A percentile compares a stretch with the other conserved stretches of the same genome.
Conservation (phyloP, 2,888 invertebrate genomes). For the Drosophila differens region DNA sequence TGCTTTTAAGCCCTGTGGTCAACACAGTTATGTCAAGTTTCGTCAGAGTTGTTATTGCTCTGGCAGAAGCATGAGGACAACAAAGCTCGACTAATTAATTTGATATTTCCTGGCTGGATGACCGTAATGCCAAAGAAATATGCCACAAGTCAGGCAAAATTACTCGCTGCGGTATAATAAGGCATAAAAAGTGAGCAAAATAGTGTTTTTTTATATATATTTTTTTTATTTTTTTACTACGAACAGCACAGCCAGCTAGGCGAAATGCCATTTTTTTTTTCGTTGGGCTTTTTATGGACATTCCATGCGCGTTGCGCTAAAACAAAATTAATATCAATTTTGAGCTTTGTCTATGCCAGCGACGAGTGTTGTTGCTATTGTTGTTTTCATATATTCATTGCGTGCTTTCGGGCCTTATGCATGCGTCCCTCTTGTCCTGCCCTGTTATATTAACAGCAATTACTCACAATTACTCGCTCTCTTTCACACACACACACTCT, state of each 20-base stretch:
- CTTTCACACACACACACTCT: conserved; percentile 20
- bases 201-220: conserved; percentile 25
- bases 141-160: conserved; percentile 34
- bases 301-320: conserved; percentile 54
- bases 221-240: conserved; percentile 8
- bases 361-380: conserved; percentile 25
- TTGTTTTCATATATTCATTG: conserved; percentile 62
- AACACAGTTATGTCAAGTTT: conserved; percentile 38
- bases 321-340: conserved; percentile 79
- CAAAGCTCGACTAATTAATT: conserved; percentile 73
- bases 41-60: conserved; percentile 20
- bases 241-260: conserved; percentile 11
- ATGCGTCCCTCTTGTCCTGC: conserved; percentile 48
- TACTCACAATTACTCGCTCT: conserved; percentile 74
- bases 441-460: conserved; percentile 77
- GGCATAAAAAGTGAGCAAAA: conserved; percentile 54
- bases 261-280: conserved; percentile 45
- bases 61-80: conserved; percentile 41
- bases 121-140: conserved; percentile 44
- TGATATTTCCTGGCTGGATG: conserved; percentile 59
- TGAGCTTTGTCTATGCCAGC: conserved; percentile 70
- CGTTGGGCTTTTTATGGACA: conserved; percentile 61
- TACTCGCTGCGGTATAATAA: conserved; percentile 50
- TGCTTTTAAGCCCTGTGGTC: neutral
- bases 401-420: conserved; percentile 72